These are phyloP conservation scores for Halichondria panicea DNA, from an alignment of 37 sponge, comb jelly and placozoan species.

Conservation along the genomic window DNA sequence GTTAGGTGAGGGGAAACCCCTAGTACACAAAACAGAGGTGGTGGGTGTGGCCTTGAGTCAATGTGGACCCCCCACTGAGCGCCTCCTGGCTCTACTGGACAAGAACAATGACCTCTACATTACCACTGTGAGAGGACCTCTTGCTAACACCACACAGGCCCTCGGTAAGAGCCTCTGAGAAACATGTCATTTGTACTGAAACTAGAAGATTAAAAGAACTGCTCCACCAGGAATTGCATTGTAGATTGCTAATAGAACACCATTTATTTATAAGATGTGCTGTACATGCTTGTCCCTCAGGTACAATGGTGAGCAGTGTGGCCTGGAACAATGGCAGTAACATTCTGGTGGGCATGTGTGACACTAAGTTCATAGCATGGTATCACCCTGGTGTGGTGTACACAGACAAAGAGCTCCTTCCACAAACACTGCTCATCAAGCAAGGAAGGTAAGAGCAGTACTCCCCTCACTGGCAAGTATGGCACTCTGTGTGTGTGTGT, in stretches of 20 bases:
- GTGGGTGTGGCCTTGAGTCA: conserved; percentile 67
- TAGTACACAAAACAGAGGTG: conserved; percentile 59
- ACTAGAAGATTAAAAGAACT: neutral
- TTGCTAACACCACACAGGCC: neutral
- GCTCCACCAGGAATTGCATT: neutral
- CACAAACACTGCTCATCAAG: conserved; percentile 52
- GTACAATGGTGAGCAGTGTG: conserved; percentile 87
- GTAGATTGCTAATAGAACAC: neutral
- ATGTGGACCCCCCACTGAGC: conserved; percentile 46
- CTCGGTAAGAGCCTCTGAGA: conserved; percentile 9
- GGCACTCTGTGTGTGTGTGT: neutral
- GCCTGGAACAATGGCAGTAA: conserved; percentile 83
- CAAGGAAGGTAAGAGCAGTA: conserved; percentile 63
- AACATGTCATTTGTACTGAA: neutral
- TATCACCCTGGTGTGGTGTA: conserved; percentile 86
- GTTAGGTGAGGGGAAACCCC: conserved; percentile 48
- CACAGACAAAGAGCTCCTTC: conserved; percentile 86
- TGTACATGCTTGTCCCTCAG: conserved; percentile 30
- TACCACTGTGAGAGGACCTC: conserved; percentile 30
- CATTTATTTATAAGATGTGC: neutral
- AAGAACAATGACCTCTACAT: conserved; percentile 92
- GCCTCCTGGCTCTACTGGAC: conserved; percentile 81
- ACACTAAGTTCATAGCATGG: conserved; percentile 85
- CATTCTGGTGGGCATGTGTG: conserved; percentile 89
- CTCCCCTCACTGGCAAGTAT: neutral